phyloP scores from a whole-genome alignment of 1,140 invertebrate species.

The Leptinotarsa defecta region DNA sequence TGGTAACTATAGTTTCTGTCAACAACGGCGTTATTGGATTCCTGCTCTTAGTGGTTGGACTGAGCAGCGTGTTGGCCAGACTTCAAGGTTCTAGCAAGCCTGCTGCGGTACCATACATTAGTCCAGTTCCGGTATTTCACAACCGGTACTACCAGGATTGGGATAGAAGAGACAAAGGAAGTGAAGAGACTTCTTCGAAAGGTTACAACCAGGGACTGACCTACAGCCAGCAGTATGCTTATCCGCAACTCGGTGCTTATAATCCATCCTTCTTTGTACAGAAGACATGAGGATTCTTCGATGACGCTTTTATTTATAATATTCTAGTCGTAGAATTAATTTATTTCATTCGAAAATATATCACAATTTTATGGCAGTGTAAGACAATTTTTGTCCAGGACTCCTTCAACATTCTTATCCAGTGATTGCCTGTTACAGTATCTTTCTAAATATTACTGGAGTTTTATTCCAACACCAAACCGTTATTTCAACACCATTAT shows the following conservation, averaged over 20 bases:
- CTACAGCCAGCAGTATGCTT: conserved; percentile 5
- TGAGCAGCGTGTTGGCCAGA: conserved; percentile 52
- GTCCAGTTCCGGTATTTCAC: conserved; percentile 36
- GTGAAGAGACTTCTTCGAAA: background rate
- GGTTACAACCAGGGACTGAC: background rate
- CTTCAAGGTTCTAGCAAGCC: conserved; percentile 47
- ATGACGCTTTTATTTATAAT: too few relatives aligned
- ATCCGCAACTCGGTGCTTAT: conserved; percentile 11
- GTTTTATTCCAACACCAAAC: too few relatives aligned
- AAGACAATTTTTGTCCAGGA: too few relatives aligned
- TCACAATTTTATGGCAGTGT: too few relatives aligned
- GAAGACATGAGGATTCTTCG: background rate
- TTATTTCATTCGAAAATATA: too few relatives aligned
- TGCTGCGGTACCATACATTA: conserved; percentile 31
- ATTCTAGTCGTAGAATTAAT: too few relatives aligned
- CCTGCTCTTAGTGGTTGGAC: conserved; percentile 51
- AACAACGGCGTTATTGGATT: conserved; percentile 55
- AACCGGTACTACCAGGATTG: conserved; percentile 35
- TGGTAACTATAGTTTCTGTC: conserved; percentile 51
- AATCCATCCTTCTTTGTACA: conserved; percentile 1
- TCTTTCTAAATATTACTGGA: too few relatives aligned
- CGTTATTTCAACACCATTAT: too few relatives aligned
- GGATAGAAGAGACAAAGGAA: conserved; percentile 39
- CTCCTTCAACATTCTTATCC: too few relatives aligned
- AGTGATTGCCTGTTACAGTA: too few relatives aligned